Conservation (phyloP, 2,113 vertebrate species). For the Passer domesticus region DNA sequence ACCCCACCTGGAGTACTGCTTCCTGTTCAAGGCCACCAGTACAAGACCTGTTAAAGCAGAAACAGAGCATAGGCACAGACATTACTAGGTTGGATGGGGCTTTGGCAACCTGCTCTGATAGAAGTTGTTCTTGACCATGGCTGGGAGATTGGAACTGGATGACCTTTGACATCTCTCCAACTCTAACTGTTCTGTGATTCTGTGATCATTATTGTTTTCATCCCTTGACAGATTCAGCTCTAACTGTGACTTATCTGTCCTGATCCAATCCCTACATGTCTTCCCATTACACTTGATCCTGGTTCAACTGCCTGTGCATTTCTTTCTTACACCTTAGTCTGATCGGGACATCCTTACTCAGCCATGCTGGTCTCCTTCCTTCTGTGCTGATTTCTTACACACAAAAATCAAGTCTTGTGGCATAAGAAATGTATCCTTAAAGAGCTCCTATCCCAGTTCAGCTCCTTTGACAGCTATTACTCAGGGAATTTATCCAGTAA, state of each 20-base stretch:
- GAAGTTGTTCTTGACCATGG: background rate
- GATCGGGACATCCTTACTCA: background rate
- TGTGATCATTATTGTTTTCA: background rate
- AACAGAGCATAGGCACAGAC: background rate
- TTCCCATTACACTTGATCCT: background rate
- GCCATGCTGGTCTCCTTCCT: background rate
- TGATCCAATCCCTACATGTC: background rate
- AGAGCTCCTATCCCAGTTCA: background rate
- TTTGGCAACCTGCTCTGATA: background rate
- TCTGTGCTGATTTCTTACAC: background rate
- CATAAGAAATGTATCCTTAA: background rate
- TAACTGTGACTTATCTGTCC: background rate
- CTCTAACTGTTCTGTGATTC: background rate
- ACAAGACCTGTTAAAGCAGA: background rate
- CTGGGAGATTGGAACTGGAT: background rate
- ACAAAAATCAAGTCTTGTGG: background rate
- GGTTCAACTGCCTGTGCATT: background rate
- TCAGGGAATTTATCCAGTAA: background rate
- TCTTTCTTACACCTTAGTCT: background rate
- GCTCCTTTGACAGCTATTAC: background rate
- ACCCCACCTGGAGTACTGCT: too few relatives aligned
- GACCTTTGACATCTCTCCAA: background rate
- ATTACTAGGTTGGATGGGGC: accelerated
- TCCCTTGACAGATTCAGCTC: background rate
- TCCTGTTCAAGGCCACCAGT: background rate